Evolutionary conservation across 2,113 vertebrate species (phyloP).

Genomic region (Ursus arctos): DNA sequence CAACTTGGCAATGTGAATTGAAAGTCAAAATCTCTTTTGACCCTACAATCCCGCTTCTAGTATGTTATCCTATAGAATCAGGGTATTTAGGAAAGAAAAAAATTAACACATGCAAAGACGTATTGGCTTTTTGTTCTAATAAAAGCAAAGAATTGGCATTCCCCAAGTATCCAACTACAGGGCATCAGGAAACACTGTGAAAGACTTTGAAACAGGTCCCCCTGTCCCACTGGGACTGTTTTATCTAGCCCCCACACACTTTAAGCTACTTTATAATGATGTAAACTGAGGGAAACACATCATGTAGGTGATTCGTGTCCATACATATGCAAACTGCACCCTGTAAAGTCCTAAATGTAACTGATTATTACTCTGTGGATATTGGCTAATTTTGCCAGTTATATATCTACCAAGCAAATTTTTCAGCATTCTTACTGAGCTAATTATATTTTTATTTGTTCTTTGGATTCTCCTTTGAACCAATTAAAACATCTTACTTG

Average conservation of each 20-base stretch:
- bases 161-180: background rate
- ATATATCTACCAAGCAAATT: background rate
- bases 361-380: background rate
- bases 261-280: background rate
- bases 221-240: background rate
- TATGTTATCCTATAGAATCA: background rate
- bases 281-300: background rate
- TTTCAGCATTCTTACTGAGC: background rate
- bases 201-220: background rate
- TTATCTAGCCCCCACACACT: background rate
- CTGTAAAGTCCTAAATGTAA: background rate
- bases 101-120: background rate
- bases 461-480: background rate
- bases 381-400: background rate
- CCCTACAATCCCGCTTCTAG: background rate
- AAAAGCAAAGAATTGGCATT: background rate
- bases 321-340: background rate
- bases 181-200: background rate
- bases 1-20: background rate
- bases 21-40: background rate
- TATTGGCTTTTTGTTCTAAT: background rate
- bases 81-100: background rate
- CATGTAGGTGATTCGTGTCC: background rate
- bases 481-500: background rate
- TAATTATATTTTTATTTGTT: background rate